Evolutionary conservation across 2,888 invertebrate genomes (phyloP).

Genomic region (Agrochola litura): DNA sequence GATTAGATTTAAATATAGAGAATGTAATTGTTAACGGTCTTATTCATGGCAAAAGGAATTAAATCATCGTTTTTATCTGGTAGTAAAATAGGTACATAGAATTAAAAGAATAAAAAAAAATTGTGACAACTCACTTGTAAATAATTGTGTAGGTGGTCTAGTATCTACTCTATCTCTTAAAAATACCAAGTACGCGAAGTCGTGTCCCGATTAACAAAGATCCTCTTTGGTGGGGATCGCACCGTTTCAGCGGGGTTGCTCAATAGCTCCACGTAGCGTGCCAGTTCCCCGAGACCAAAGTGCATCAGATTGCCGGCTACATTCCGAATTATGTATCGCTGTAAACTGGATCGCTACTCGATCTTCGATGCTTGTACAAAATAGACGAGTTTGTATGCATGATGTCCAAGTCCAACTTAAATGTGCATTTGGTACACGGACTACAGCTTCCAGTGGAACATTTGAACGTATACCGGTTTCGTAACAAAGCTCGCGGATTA

Average conservation of each 20-base stretch:
- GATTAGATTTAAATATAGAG: slow-evolving; percentile 14
- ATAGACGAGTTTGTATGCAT: slow-evolving; percentile 58
- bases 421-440: slow-evolving; percentile 48
- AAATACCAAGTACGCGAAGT: slow-evolving; percentile 31
- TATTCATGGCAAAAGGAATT: background rate
- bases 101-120: background rate
- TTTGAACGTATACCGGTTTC: slow-evolving; percentile 63
- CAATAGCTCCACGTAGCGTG: slow-evolving; percentile 77
- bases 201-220: slow-evolving; percentile 48
- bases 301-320: slow-evolving; percentile 80
- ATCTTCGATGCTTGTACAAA: slow-evolving; percentile 61
- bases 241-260: slow-evolving; percentile 69
- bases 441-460: slow-evolving; percentile 52
- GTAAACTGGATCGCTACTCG: slow-evolving; percentile 76
- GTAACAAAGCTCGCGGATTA: slow-evolving; percentile 67
- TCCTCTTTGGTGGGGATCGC: slow-evolving; percentile 45
- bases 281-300: slow-evolving; percentile 76
- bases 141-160: slow-evolving; percentile 3
- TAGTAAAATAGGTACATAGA: background rate
- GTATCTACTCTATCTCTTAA: slow-evolving; percentile 16
- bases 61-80: background rate
- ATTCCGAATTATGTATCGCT: slow-evolving; percentile 76
- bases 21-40: background rate
- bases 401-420: slow-evolving; percentile 56
- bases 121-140: background rate